Evolutionary conservation across 2,888 invertebrate species (phyloP).

Genomic region (Molanna angustata): DNA sequence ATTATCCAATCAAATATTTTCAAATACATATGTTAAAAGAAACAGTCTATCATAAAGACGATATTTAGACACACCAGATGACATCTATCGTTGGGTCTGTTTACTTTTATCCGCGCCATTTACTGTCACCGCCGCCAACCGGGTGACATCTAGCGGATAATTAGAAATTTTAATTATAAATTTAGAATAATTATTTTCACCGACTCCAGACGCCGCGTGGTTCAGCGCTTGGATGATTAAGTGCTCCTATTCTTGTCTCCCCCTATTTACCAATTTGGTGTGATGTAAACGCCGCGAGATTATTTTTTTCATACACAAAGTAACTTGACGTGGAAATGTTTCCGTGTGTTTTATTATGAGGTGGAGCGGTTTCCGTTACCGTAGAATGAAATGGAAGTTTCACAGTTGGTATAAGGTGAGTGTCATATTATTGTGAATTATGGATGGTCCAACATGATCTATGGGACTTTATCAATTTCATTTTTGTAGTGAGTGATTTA

Average conservation of each 20-base stretch:
- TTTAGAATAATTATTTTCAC: no score
- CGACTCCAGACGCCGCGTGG: no score
- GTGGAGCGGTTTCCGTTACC: neutral
- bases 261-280: no score
- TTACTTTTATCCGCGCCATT: slow-evolving; percentile 27
- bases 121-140: no score
- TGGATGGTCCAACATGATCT: slow-evolving; percentile 19
- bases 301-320: no score
- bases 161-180: slow-evolving; percentile 26
- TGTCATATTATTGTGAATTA: slow-evolving; percentile 32
- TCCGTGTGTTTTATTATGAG: no score
- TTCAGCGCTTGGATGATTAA: no score
- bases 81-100: slow-evolving; percentile 15
- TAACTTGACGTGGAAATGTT: no score
- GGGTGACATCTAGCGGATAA: slow-evolving; percentile 24
- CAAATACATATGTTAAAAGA: neutral
- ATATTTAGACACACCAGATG: slow-evolving; percentile 12
- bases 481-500: slow-evolving; percentile 25
- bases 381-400: neutral
- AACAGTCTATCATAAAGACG: neutral
- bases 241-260: no score
- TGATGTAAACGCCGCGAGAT: no score
- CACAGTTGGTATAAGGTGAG: neutral
- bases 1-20: no score
- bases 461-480: slow-evolving; percentile 28